Evolutionary conservation across 1,140 invertebrate genomes (phyloP).

Genomic region (Drosophila oshimai): DNA sequence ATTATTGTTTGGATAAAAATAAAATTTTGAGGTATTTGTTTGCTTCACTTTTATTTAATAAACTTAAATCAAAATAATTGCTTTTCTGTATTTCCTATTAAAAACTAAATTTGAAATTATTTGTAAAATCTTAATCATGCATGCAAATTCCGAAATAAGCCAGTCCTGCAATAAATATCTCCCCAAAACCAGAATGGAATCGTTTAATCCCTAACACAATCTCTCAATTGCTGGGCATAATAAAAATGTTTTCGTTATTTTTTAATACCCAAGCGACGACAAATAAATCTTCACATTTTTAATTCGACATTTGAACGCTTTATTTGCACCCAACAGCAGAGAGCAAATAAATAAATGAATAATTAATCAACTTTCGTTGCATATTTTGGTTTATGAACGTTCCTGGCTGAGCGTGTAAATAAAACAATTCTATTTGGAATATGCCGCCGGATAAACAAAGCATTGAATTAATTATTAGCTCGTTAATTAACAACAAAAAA

Average conservation of each 20-base stretch:
- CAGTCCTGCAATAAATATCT: not conserved
- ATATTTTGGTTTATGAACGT: slow-evolving; percentile 33
- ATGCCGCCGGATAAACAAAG: slow-evolving; percentile 46
- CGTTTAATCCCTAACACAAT: slow-evolving; percentile 6
- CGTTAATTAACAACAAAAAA: slow-evolving; percentile 47
- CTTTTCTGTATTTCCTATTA: too few relatives aligned
- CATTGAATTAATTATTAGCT: slow-evolving; percentile 57
- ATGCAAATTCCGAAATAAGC: not conserved
- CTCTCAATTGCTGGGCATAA: not conserved
- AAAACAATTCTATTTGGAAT: slow-evolving; percentile 53
- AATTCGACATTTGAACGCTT: slow-evolving; percentile 21
- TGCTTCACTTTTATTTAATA: too few relatives aligned
- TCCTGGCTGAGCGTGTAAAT: slow-evolving; percentile 19
- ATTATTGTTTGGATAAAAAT: too few relatives aligned
- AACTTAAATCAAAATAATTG: too few relatives aligned
- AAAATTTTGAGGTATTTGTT: too few relatives aligned
- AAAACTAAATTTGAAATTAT: not conserved
- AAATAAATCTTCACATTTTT: slow-evolving; percentile 27
- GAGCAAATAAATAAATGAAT: slow-evolving; percentile 23
- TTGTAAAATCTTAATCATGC: too few relatives aligned
- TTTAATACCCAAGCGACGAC: not conserved
- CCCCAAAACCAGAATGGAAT: not conserved
- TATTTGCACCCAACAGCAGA: slow-evolving; percentile 10
- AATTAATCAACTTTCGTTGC: slow-evolving; percentile 38
- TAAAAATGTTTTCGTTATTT: slow-evolving; percentile 14